Base-by-base conservation (phyloP, 2,113 vertebrate species). In the Cygnus buccinator region DNA sequence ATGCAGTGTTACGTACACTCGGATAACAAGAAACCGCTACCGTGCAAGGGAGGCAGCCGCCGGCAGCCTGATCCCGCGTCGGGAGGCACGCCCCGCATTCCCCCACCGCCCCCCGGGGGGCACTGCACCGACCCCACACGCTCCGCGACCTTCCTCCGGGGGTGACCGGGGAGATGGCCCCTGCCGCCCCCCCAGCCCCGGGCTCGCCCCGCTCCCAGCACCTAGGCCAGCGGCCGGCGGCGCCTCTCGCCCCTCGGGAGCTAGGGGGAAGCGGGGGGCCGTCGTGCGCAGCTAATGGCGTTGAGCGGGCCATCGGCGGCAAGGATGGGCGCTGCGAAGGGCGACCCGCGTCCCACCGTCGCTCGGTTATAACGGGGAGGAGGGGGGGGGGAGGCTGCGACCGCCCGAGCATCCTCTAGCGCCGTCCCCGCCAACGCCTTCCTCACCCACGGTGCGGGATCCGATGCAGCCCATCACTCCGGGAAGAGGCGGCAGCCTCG, bases 381-480 rank as follows among this genome's bases (percentile, higher is more conserved):
- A 18, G 18, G 44, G 35, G 84, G 84, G 75, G 68, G 44, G 44
- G 87, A 84, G 71, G 65, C 87, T 71, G 81, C 92, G 50, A 6
- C 82, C 29, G 66, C 75, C 78, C 66, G 57, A 92, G 87, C 83
- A 94, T 90, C 84, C 77, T 37, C 84, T 5, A 39, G 54, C 77
- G 50, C 68, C 70, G 74, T 90, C 90, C 62, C 68, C 92, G 90
- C 92, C 95, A 91, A 95, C 96, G 96, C 97, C 98, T 98, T 97
- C 97, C 98, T 98, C 97, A 98, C 98, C 98, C 94, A 98, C 98
- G 44, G 98, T 98, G 97, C 98, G 92, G 96, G 98, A 98, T 97
- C 98, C 98, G 92, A 98, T 98, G 98, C 98, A 98, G 97, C 98
- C 98, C 98, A 98, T 98, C 95, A 85, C 97, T 97, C 96, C 91